Evolutionary conservation across 2,113 vertebrate species (phyloP), one percentile per base, ranked within the genome.

Genomic region (Ophthalmolycus amberensis): DNA sequence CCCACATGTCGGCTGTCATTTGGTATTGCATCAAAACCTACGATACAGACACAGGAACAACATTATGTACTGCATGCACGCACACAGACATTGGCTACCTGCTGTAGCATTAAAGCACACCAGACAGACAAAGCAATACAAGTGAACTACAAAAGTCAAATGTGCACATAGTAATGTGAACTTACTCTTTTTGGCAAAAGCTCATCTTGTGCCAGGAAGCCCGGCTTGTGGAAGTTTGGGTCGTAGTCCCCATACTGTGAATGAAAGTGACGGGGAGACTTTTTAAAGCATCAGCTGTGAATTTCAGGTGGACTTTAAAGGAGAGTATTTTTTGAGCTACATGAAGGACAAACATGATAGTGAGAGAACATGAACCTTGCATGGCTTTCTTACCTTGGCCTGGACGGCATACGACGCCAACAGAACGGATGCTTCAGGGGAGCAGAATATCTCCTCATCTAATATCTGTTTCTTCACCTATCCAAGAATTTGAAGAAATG

Each of bases 1-100:
- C 97, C 97, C 97, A 98, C 97, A 98, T 98, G 88, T 97, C 96
- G 58, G 96, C 94, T 62, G 97, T 98, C 96, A 98, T 96, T 91
- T 98, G 97, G 85, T 98, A 98, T 79, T 98, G 97, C 95, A 96
- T 97, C 85, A 98, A 94, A 72, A 98, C 97, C 97, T 98, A 79
- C 11, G 0, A 44, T 8, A 37, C 22, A 82, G 4, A 62, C 54
- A 25, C 29, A 69, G 1, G 8, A 27, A 71, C 25, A 56, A 52
- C 20, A 54, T 65, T 7, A 74, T 11, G 56, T 9, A 52, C 63
- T 64, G 10, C 52, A 14, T 1, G 1, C 15, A 32, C 3, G 59
- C 5, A 77, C 34, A 58, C 20, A 29, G 62, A 64, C 37, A 56
- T 1, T 7, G 11, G 2, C 8, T 10, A 48, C n/a, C 5, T 65